Conservation (phyloP, 2,888 invertebrate genomes). For the Perizoma flavofasciatum region DNA sequence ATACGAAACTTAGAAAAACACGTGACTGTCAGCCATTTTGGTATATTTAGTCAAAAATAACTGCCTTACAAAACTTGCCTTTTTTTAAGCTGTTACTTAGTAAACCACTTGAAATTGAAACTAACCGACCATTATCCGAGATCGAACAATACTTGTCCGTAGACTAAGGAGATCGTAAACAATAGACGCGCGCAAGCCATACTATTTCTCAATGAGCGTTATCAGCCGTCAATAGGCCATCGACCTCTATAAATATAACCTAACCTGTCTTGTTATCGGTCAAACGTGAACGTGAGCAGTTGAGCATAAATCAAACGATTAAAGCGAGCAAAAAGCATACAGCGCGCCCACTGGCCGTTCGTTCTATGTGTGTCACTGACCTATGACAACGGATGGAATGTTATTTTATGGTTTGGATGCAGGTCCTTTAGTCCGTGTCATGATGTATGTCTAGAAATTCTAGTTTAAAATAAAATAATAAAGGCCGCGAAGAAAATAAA, state of each 20-base stretch:
- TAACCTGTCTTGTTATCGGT: constrained; percentile 33
- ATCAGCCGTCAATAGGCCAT: constrained; percentile 27
- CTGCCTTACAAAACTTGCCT: no score
- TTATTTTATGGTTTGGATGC: constrained; percentile 1
- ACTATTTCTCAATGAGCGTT: constrained; percentile 23
- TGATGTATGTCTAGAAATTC: not conserved
- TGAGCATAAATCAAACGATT: constrained; percentile 35
- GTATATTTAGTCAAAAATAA: no score
- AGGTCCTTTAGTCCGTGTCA: not conserved
- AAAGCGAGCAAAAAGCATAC: constrained; percentile 37
- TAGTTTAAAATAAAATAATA: no score
- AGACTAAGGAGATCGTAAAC: not conserved
- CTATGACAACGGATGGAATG: constrained; percentile 46
- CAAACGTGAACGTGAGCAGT: constrained; percentile 30
- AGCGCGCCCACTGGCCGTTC: constrained; percentile 45
- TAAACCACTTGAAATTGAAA: no score
- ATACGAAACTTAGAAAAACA: no score
- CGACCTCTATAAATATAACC: constrained; percentile 18
- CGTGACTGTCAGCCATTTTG: no score
- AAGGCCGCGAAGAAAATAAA: not conserved
- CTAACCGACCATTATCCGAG: not conserved
- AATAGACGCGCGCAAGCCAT: constrained; percentile 7
- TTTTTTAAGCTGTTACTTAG: no score
- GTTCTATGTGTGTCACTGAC: constrained; percentile 56
- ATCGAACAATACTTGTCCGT: not conserved